phyloP scores from a whole-genome alignment of 2,888 invertebrate species.

The Tryphoninae sp. region DNA sequence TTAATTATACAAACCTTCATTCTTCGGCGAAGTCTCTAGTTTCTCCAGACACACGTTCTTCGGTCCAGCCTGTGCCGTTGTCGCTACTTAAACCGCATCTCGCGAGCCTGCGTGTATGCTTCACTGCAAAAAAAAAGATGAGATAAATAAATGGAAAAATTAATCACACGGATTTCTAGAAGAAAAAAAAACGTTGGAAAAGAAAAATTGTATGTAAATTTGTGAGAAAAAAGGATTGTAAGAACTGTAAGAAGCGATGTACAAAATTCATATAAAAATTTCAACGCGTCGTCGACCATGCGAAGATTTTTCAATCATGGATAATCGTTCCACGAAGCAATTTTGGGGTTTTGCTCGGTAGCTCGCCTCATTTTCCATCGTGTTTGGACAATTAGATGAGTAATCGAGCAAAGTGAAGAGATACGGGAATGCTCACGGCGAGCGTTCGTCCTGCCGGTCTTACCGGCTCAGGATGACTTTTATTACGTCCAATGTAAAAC shows the following conservation, averaged over 20 bases:
- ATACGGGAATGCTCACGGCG: slow-evolving; percentile 27
- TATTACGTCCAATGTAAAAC: slow-evolving; percentile 42
- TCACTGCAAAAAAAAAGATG: slow-evolving; percentile 14
- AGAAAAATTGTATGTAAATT: neutral
- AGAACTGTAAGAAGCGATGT: too few relatives aligned
- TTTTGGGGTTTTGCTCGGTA: neutral
- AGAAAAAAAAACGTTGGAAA: neutral
- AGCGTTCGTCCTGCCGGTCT: slow-evolving; percentile 29
- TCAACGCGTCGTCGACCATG: neutral
- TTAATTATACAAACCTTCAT: slow-evolving; percentile 45
- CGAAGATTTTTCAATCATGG: neutral
- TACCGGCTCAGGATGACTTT: slow-evolving; percentile 34
- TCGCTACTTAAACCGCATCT: slow-evolving; percentile 55
- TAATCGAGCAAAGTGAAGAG: slow-evolving; percentile 46
- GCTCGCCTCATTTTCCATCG: neutral
- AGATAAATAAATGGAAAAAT: neutral
- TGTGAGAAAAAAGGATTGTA: neutral
- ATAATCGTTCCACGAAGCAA: neutral
- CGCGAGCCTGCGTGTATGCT: slow-evolving; percentile 47
- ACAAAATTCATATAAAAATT: neutral
- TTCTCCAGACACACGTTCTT: slow-evolving; percentile 47
- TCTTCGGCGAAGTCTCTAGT: slow-evolving; percentile 55
- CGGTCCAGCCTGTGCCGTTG: slow-evolving; percentile 49
- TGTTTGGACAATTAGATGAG: slow-evolving; percentile 35
- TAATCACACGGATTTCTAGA: neutral